Evolutionary conservation across 2,113 vertebrate species (phyloP).

Genomic region (Peucedramus taeniatus): DNA sequence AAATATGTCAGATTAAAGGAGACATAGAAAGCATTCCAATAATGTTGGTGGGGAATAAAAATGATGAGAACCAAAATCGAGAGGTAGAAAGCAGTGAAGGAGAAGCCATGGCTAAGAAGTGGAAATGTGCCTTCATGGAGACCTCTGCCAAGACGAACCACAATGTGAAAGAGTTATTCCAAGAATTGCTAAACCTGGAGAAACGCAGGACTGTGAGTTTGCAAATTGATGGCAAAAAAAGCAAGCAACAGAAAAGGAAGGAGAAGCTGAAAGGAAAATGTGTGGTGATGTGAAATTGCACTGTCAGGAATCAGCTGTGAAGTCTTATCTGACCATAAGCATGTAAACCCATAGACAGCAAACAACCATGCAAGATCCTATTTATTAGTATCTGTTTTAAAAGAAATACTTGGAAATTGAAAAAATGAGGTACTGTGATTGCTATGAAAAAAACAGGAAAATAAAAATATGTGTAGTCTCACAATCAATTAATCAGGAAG

Average conservation of each 20-base stretch:
- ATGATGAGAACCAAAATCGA: slow-evolving; percentile 76
- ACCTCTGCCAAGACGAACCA: slow-evolving; percentile 82
- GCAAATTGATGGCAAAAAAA: slow-evolving; percentile 82
- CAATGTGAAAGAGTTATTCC: slow-evolving; percentile 82
- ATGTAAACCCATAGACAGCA: background rate
- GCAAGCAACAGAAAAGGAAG: slow-evolving; percentile 82
- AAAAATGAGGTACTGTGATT: background rate
- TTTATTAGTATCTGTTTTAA: slow-evolving; percentile 25
- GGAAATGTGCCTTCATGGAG: slow-evolving; percentile 85
- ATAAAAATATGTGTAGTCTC: background rate
- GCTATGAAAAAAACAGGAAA: background rate
- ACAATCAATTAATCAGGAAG: background rate
- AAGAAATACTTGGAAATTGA: background rate
- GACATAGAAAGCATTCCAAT: slow-evolving; percentile 81
- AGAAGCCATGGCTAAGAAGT: slow-evolving; percentile 77
- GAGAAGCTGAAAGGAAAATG: slow-evolving; percentile 85
- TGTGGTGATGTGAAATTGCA: slow-evolving; percentile 74
- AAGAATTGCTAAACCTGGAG: slow-evolving; percentile 81
- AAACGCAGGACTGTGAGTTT: slow-evolving; percentile 83
- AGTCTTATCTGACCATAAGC: background rate
- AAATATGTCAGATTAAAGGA: slow-evolving; percentile 84
- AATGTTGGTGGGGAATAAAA: slow-evolving; percentile 84
- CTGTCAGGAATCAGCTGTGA: background rate
- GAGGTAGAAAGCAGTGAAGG: slow-evolving; percentile 78
- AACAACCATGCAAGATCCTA: slow-evolving; percentile 11